Evolutionary conservation across 2,113 vertebrate species (phyloP).

Genomic region (Pardalotus punctatus): DNA sequence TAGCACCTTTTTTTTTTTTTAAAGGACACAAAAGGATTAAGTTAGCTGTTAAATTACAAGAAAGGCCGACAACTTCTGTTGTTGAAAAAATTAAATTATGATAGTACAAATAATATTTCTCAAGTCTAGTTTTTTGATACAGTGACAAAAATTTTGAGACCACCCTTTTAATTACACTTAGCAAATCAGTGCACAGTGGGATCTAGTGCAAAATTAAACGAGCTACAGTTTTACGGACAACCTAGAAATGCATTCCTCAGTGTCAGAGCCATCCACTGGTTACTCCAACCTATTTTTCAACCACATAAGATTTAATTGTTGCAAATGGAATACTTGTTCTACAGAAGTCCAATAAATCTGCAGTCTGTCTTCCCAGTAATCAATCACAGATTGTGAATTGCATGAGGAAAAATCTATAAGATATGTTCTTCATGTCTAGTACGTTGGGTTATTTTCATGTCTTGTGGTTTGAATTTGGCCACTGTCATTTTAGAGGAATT

Average conservation of each 20-base stretch:
- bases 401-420: constrained; percentile 82
- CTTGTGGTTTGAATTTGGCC: constrained; percentile 92
- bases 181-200: background rate
- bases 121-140: background rate
- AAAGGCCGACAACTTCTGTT: background rate
- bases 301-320: constrained; percentile 83
- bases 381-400: constrained; percentile 79
- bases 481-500: constrained; percentile 97
- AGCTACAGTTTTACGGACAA: background rate
- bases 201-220: background rate
- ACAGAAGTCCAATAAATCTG: constrained; percentile 88
- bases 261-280: constrained; percentile 63
- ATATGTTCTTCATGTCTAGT: constrained; percentile 80
- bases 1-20: background rate
- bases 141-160: background rate
- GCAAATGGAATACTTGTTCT: constrained; percentile 91
- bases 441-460: constrained; percentile 87
- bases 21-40: background rate
- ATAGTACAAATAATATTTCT: background rate
- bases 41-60: background rate
- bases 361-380: constrained; percentile 83
- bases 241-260: constrained; percentile 57
- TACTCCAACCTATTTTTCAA: constrained; percentile 74
- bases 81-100: background rate
- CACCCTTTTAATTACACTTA: background rate